These are phyloP conservation scores for Eupithecia insigniata DNA, from an alignment of 2,888 invertebrate genomes.

Conservation along the genomic window DNA sequence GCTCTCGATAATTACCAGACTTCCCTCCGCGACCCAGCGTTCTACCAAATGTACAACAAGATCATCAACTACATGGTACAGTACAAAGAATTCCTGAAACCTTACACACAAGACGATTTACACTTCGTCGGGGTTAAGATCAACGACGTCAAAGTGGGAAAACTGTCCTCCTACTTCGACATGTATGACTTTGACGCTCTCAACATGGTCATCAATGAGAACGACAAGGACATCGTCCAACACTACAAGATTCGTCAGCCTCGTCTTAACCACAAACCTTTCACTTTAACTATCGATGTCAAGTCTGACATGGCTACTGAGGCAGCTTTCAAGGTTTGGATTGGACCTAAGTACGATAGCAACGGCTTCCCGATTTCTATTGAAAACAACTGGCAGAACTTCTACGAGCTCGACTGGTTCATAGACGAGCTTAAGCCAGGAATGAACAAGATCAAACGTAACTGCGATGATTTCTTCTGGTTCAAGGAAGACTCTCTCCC, in stretches of 20 bases:
- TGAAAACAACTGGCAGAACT: slow-evolving; percentile 84
- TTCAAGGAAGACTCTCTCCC: slow-evolving; percentile 86
- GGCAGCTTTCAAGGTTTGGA: slow-evolving; percentile 86
- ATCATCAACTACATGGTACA: slow-evolving; percentile 83
- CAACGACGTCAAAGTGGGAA: slow-evolving; percentile 84
- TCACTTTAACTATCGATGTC: slow-evolving; percentile 85
- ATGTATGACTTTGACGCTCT: slow-evolving; percentile 86
- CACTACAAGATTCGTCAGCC: slow-evolving; percentile 86
- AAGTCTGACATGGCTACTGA: slow-evolving; percentile 84
- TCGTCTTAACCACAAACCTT: slow-evolving; percentile 88
- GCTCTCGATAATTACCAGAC: slow-evolving; percentile 86
- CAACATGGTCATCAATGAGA: slow-evolving; percentile 75
- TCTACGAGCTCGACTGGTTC: slow-evolving; percentile 86
- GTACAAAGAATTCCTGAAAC: slow-evolving; percentile 84
- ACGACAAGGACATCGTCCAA: slow-evolving; percentile 62
- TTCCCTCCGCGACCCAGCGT: slow-evolving; percentile 88
- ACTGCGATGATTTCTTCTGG: slow-evolving; percentile 86
- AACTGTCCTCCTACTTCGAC: slow-evolving; percentile 87
- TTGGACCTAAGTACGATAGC: slow-evolving; percentile 88
- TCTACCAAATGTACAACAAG: slow-evolving; percentile 87
- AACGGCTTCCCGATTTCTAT: slow-evolving; percentile 79
- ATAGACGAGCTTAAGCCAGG: slow-evolving; percentile 85
- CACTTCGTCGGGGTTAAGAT: slow-evolving; percentile 85
- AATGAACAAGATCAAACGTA: slow-evolving; percentile 86
- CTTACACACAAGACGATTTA: slow-evolving; percentile 85